Evolutionary conservation across 2,113 vertebrate species (phyloP).

Genomic region (Ahaetulla prasina): DNA sequence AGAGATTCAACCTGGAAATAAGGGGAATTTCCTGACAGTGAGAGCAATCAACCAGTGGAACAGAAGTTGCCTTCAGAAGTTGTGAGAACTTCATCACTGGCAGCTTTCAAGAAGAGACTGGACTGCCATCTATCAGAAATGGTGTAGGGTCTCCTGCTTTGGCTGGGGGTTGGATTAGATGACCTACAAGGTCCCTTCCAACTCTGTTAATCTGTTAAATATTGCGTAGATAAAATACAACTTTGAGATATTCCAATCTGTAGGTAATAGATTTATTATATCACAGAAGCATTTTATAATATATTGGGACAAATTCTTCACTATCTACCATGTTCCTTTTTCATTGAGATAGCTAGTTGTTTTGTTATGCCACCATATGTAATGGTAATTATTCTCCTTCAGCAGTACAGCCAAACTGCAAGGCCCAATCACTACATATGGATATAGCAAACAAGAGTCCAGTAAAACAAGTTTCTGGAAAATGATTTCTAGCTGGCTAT

Average conservation of each 20-base stretch:
- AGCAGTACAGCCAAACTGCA: background rate
- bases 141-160: no score
- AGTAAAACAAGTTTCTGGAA: background rate
- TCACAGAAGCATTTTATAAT: background rate
- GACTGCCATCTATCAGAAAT: no score
- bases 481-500: background rate
- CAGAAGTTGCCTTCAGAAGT: no score
- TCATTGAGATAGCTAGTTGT: slow-evolving; percentile 47
- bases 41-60: no score
- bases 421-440: background rate
- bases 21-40: no score
- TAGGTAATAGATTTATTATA: background rate
- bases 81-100: no score
- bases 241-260: background rate
- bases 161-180: no score
- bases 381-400: slow-evolving; percentile 2
- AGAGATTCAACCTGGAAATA: no score
- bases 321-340: slow-evolving; percentile 36
- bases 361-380: slow-evolving; percentile 5
- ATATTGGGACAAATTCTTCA: background rate
- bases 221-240: background rate
- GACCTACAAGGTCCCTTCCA: no score
- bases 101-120: no score
- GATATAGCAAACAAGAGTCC: background rate
- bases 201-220: background rate